Base-by-base conservation (phyloP, 2,888 invertebrate genomes). In the Caenorhabditis afra region DNA sequence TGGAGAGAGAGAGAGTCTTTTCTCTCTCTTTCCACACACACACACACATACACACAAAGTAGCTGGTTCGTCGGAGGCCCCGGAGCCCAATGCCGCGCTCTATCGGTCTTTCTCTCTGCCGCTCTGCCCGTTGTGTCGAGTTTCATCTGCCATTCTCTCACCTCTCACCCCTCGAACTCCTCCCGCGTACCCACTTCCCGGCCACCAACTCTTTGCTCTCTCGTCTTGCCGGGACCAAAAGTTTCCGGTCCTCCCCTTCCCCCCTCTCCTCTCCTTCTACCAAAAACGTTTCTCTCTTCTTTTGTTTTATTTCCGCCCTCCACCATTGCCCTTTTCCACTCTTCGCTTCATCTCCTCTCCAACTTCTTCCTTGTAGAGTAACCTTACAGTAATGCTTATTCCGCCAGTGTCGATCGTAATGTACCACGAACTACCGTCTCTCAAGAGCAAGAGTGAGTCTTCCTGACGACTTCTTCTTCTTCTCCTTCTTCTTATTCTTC, bases 401-500 rank as follows among this genome's bases (percentile, higher is more conserved):
- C 80, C 83, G 16, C 79, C 83, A n/a, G 73, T 76, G 49, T 80
- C 83, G 37, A 83, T 83, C 81, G 80, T 83, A 45, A 67, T 83
- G 70, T 83, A 83, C 57, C 83, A 83, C 66, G 78, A 83, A 55
- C 73, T 78, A 37, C 61, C 70, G 18, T 71, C 71, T 14, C 41
- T 76, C 22, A 83, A 83, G 64, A 74, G 66, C 37, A 83, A 83
- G 67, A 83, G 83, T 83, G 61, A 80, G 83, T 83, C 16, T 29
- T 23, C 29, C 29, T n/a, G 29, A 52, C 11, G 49, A 22, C 7
- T 52, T 29, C 52, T 18, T 3, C 29, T 52, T 23, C 52, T 52
- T 29, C n/a, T n/a, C 29, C 29, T 29, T 29, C 29, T 29, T 29
- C 4, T 29, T 29, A 5, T 3, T 3, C 29, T 29, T 7, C 4